Evolutionary conservation across 2,888 invertebrate species (phyloP).

Genomic region (Drosophila anomalata): DNA sequence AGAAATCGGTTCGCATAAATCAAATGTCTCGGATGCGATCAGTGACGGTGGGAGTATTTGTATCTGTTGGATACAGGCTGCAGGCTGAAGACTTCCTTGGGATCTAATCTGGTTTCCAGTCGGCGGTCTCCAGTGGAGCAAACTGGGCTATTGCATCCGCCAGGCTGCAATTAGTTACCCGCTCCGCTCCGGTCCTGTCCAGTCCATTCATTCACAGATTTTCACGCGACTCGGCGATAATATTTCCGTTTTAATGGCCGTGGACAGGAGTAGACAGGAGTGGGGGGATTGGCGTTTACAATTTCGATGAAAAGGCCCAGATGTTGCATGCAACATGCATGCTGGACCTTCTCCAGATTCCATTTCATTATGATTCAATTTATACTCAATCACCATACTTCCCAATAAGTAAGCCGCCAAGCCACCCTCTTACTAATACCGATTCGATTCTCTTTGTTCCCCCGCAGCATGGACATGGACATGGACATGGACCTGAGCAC

Average conservation of each 20-base stretch:
- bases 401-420: neutral
- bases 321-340: neutral
- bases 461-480: conserved; percentile 14
- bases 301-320: neutral
- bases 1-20: conserved; percentile 29
- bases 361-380: neutral
- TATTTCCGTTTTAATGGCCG: conserved; percentile 15
- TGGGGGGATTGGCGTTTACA: neutral
- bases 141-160: conserved; percentile 39
- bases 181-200: no score
- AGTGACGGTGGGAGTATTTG: conserved; percentile 24
- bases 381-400: no score
- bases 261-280: neutral
- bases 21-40: conserved; percentile 41
- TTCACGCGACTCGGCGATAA: conserved; percentile 8
- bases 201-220: conserved; percentile 28
- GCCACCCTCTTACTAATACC: neutral
- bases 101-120: conserved; percentile 12
- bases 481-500: conserved; percentile 24
- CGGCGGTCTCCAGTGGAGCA: conserved; percentile 8
- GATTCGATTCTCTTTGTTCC: neutral
- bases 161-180: conserved; percentile 27
- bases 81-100: conserved; percentile 30
- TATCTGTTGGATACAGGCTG: neutral
- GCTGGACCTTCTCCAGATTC: neutral